These are phyloP conservation scores for Remorina albescens DNA, from an alignment of 2,797 vertebrate genomes.

Conservation along the genomic window DNA sequence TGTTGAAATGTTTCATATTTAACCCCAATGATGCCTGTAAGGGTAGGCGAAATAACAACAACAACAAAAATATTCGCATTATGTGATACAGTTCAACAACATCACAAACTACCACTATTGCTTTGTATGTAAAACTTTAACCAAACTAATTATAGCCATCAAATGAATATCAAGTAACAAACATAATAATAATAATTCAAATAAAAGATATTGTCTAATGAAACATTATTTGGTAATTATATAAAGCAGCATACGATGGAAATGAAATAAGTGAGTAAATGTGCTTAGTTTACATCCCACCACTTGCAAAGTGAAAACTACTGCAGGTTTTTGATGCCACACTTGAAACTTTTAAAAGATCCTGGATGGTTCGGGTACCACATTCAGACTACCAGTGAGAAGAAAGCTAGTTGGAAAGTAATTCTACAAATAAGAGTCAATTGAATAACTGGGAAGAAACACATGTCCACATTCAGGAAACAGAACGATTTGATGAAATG, in stretches of 20 bases:
- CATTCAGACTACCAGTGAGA: not conserved
- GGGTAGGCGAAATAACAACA: no score
- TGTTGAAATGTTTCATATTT: conserved; percentile 1
- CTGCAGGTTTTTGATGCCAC: not conserved
- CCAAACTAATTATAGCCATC: no score
- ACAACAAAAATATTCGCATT: no score
- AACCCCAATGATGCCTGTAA: not conserved
- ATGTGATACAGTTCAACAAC: not conserved
- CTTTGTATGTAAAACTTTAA: not conserved
- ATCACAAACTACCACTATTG: not conserved
- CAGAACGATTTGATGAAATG: not conserved
- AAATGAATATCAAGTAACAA: no score
- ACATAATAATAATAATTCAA: no score
- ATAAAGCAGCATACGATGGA: not conserved
- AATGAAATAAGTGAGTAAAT: not conserved
- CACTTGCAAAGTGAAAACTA: not conserved
- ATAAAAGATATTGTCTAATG: not conserved
- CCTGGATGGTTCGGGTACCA: not conserved
- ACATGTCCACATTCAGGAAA: not conserved
- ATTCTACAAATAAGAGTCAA: not conserved
- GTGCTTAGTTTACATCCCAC: not conserved
- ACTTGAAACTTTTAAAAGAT: not conserved
- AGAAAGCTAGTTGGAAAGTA: not conserved
- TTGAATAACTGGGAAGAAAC: not conserved
- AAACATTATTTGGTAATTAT: not conserved